Evolutionary conservation across 37 sponge, comb jelly and placozoan genomes (phyloP), one percentile per base, ranked within the genome.

Genomic region (Halisarca cf. caerulea): DNA sequence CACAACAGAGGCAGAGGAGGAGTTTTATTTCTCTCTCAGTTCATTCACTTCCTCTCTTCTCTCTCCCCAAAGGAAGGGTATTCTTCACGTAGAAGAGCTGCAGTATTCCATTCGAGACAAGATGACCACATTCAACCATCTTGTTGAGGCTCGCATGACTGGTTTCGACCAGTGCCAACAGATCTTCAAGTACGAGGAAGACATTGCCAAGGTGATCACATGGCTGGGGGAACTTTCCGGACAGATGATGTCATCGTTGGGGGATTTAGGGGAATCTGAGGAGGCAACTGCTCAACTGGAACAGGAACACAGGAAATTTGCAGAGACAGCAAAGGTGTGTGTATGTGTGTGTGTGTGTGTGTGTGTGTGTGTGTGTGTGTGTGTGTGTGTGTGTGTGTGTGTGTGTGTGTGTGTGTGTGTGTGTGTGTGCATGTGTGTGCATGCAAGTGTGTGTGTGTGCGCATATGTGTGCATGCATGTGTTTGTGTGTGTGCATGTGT

Each of bases 131-230:
- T 43, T 87, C 37, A 80, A 51, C 6, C 84, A 89, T 83, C 51
- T 93, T 17, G 90, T 87, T 0, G 87, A 85, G 55, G 93, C 93
- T 8, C 44, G 61, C 25, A 84, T 59, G 44, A 62, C 87, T 0
- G 59, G 85, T 7, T 61, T 68, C 2, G 90, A 89, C 42, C 90
- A 93, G 88, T 84, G 70, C 78, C 70, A 80, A 84, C 90, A 89
- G 69, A 34, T 89, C 4, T 78, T 78, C 75, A 44, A 68, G 20
- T 93, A 90, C 47, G 93, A 93, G 90, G 86, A 85, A 47, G 90
- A 93, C 42, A 85, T 60, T 33, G 28, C 38, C 0, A 59, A 91
- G 88, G 91, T 84, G 45, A 82, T 81, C 8, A 24, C 47, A 11
- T 79, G 83, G 86, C 60, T 92, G 83, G 35, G 38, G 15, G 79